Evolutionary conservation across 2,888 invertebrate species (phyloP), one percentile per base, ranked within the genome.

Genomic region (Tenthredo distinguenda): DNA sequence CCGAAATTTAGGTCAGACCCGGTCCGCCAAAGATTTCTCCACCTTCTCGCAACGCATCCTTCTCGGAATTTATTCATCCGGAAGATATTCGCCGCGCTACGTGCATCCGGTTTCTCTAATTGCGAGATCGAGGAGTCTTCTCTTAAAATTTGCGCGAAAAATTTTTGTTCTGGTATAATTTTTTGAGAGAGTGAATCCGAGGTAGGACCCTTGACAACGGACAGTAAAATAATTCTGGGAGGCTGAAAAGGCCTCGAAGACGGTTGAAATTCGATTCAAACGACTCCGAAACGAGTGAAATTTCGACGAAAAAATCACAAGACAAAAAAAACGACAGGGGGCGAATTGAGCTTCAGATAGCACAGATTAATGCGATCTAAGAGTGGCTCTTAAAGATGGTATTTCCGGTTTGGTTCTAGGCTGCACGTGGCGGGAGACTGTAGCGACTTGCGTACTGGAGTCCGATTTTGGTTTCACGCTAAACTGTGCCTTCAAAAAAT

Each of bases 401-500:
- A 85, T 90, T 91, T 91, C 90, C 90, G 89, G 88, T 90, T 94
- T 94, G 93, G 92, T 95, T 95, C 92, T 95, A 95, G 95, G 95
- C 93, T 94, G 94, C 93, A 94, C 94, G 91, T 95, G 95, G 94
- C 95, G 94, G 92, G 93, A 95, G 93, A 96, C 96, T 91, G 95
- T 96, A 93, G 96, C 96, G 93, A 96, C 97, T 93, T 98, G 98
- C 94, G 98, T 98, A 88, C 95, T 97, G 94, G 97, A 97, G 93
- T 97, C 98, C 91, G 98, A 98, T 94, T 98, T 97, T 93, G 98
- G 98, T 91, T 97, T 98, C 95, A 96, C 96, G 93, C 95, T 98
- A 94, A 98, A 98, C 95, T 98, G 98, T 95, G 97, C 97, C 93
- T 98, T 98, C 96, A 97, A 97, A 95, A 98, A 98, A 94, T 97